Evolutionary conservation across 2,797 vertebrate genomes (phyloP).

Genomic region (Malacoraja senta): DNA sequence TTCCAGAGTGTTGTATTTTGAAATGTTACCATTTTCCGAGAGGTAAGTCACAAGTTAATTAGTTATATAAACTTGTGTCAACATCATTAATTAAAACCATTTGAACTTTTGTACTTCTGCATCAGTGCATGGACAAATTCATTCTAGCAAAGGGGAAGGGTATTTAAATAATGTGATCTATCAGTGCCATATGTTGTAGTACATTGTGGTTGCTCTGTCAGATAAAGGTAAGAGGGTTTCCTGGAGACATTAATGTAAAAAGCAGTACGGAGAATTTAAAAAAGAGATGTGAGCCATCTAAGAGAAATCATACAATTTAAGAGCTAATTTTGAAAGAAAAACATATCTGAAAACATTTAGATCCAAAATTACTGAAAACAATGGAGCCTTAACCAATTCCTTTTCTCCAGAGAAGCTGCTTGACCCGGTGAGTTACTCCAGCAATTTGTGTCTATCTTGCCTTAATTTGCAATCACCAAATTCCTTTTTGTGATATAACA

Average conservation of each 20-base stretch:
- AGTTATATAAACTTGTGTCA: neutral
- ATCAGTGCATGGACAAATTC: neutral
- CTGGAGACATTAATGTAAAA: slow-evolving; percentile 3
- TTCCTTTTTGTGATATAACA: no score
- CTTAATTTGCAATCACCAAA: no score
- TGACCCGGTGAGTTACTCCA: no score
- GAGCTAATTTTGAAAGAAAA: slow-evolving; percentile 5
- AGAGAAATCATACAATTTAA: neutral
- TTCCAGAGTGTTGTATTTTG: neutral
- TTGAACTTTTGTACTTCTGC: slow-evolving; percentile 7
- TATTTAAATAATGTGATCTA: slow-evolving; percentile 14
- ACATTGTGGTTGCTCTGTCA: neutral
- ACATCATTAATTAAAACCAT: slow-evolving; percentile 16
- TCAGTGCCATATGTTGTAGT: neutral
- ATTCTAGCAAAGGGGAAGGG: neutral
- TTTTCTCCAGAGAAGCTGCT: neutral
- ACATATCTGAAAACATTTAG: neutral
- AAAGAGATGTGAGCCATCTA: neutral
- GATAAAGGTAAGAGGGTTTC: neutral
- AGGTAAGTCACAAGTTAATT: slow-evolving; percentile 3
- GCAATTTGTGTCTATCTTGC: neutral
- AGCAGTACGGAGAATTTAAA: neutral
- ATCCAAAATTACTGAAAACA: neutral
- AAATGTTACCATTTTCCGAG: neutral
- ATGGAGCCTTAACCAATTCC: neutral